A percentile compares a stretch with the other conserved stretches of the same genome.
Conservation (phyloP, 2,888 invertebrate genomes). For the Sarcophaga variegata region DNA sequence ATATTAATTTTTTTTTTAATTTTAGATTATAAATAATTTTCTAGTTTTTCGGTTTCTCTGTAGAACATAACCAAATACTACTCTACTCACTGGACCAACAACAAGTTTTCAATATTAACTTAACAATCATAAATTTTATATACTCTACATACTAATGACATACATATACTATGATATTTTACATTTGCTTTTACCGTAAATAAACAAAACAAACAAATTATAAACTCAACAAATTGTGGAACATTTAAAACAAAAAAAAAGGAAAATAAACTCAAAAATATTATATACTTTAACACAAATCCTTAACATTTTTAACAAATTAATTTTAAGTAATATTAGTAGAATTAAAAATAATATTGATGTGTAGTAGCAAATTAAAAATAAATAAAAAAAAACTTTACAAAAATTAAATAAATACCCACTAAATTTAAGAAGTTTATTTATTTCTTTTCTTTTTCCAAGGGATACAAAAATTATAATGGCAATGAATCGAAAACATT, state of each 20-base stretch:
- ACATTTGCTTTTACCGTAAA: neutral
- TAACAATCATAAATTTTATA: neutral
- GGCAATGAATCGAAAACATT: neutral
- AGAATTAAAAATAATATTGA: constrained; percentile 67
- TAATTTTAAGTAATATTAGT: constrained; percentile 66
- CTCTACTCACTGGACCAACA: constrained; percentile 32
- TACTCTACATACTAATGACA: constrained; percentile 19
- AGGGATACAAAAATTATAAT: neutral
- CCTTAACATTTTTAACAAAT: constrained; percentile 33
- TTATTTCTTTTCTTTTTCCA: neutral
- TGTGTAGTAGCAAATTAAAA: constrained; percentile 55
- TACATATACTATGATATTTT: neutral
- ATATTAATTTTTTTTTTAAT: constrained; percentile 3
- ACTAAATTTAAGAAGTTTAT: no score
- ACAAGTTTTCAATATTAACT: constrained; percentile 30
- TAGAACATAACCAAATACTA: constrained; percentile 11
- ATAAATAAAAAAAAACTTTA: constrained; percentile 11
- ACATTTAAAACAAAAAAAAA: neutral
- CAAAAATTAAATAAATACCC: constrained; percentile 2
- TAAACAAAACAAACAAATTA: constrained; percentile 19
- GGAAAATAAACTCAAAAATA: neutral
- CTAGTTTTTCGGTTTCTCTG: neutral
- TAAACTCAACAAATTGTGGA: constrained; percentile 10
- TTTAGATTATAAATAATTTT: neutral
- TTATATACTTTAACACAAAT: neutral